Conservation (phyloP, 2,797 vertebrate species). For the Mastacembelus armatus region DNA sequence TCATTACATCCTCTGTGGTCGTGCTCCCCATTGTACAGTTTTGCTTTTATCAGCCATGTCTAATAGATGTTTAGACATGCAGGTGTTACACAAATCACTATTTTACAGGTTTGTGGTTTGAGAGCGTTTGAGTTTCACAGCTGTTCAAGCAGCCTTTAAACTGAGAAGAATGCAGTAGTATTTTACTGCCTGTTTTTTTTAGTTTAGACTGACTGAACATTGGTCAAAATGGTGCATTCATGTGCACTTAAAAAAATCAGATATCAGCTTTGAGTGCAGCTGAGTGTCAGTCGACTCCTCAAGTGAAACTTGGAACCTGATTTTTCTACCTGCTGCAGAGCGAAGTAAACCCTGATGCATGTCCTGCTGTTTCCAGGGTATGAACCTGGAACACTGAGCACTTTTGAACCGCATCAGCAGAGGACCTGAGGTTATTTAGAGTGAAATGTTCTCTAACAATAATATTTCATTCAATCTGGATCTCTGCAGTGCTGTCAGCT, state of each 20-base stretch:
- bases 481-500: constrained; percentile 1
- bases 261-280: too few relatives aligned
- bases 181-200: too few relatives aligned
- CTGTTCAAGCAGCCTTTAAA: background rate
- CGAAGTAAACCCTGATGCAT: background rate
- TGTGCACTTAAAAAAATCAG: too few relatives aligned
- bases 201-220: too few relatives aligned
- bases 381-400: background rate
- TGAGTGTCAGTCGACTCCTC: background rate
- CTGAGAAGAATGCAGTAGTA: too few relatives aligned
- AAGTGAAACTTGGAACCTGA: background rate
- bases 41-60: background rate
- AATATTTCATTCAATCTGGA: constrained; percentile 27
- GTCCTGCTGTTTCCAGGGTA: background rate
- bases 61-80: background rate
- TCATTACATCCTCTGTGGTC: background rate
- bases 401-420: background rate
- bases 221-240: too few relatives aligned
- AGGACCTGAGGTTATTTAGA: constrained; percentile 4
- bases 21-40: background rate
- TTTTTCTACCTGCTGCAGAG: background rate
- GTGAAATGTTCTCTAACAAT: constrained; percentile 21
- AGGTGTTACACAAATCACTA: too few relatives aligned
- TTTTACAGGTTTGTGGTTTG: too few relatives aligned
- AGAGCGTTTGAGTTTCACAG: too few relatives aligned